Conservation (phyloP, 2,888 invertebrate genomes). For the Drosophila emarginata region DNA sequence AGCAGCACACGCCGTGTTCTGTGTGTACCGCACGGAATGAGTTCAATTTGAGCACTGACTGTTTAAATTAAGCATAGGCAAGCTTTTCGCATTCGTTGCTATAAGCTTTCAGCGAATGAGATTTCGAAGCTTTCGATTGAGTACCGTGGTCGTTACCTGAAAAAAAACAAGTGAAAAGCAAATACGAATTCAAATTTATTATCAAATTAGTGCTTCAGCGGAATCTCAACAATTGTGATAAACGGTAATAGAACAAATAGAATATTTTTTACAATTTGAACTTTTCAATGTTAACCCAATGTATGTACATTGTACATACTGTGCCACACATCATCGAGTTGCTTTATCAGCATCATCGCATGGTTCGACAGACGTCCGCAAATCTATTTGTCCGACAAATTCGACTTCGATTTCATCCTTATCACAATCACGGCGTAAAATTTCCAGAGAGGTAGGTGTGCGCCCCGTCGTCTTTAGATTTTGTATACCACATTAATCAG, state of each 20-base stretch:
- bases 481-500: conserved; percentile 29
- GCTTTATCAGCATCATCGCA: conserved; percentile 22
- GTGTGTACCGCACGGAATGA: conserved; percentile 65
- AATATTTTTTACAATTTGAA: neutral
- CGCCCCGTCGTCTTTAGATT: conserved; percentile 2
- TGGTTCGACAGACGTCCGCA: conserved; percentile 25
- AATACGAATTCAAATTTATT: neutral
- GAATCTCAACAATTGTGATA: neutral
- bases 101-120: conserved; percentile 45
- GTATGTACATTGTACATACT: neutral
- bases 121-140: conserved; percentile 20
- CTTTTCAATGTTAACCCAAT: conserved; percentile 46
- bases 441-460: conserved; percentile 47
- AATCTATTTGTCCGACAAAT: conserved; percentile 5
- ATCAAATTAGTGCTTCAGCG: neutral
- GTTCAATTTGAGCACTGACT: conserved; percentile 69
- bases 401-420: conserved; percentile 27
- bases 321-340: neutral
- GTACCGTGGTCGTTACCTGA: conserved; percentile 10
- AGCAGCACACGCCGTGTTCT: conserved; percentile 38
- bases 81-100: conserved; percentile 56
- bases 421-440: conserved; percentile 37
- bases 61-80: conserved; percentile 15
- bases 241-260: neutral
- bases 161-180: neutral